A percentile compares a stretch with the other conserved stretches of the same genome.
phyloP scores from a whole-genome alignment of 2,888 invertebrate genomes.

The Ephialtes manifestator region DNA sequence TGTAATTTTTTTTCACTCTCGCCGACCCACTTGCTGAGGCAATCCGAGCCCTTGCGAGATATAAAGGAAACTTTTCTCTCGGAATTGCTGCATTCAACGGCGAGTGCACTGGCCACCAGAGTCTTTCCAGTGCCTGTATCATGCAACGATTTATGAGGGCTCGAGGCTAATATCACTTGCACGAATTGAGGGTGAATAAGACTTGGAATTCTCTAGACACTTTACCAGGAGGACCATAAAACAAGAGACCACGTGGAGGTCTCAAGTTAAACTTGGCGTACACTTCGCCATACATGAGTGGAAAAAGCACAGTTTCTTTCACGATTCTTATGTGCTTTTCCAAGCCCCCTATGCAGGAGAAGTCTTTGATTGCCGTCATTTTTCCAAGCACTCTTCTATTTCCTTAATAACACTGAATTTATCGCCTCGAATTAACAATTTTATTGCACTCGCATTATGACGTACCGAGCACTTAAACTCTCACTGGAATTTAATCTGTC shows the following conservation, averaged over 20 bases:
- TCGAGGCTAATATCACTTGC: background rate
- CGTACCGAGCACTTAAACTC: constrained; percentile 39
- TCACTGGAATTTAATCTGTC: constrained; percentile 78
- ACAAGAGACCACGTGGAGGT: constrained; percentile 95
- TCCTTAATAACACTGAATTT: constrained; percentile 60
- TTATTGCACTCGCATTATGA: constrained; percentile 56
- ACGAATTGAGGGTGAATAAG: background rate
- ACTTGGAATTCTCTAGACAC: background rate
- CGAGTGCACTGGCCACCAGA: constrained; percentile 94
- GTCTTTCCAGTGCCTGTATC: constrained; percentile 95
- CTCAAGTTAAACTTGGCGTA: constrained; percentile 94
- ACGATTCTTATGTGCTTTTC: constrained; percentile 94
- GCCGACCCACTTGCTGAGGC: constrained; percentile 97
- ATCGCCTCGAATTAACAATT: constrained; percentile 30
- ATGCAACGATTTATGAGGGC: constrained; percentile 8
- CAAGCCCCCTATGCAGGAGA: constrained; percentile 91
- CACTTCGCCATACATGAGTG: constrained; percentile 95
- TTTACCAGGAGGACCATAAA: constrained; percentile 95
- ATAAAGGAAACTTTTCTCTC: constrained; percentile 94
- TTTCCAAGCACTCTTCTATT: constrained; percentile 19
- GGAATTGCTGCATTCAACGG: constrained; percentile 93
- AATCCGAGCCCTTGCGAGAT: constrained; percentile 97
- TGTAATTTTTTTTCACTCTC: constrained; percentile 96
- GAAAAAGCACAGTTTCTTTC: constrained; percentile 96
- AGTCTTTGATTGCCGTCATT: constrained; percentile 80